phyloP scores from a whole-genome alignment of 1,140 invertebrate genomes.

The Hypsibius dujardini region DNA sequence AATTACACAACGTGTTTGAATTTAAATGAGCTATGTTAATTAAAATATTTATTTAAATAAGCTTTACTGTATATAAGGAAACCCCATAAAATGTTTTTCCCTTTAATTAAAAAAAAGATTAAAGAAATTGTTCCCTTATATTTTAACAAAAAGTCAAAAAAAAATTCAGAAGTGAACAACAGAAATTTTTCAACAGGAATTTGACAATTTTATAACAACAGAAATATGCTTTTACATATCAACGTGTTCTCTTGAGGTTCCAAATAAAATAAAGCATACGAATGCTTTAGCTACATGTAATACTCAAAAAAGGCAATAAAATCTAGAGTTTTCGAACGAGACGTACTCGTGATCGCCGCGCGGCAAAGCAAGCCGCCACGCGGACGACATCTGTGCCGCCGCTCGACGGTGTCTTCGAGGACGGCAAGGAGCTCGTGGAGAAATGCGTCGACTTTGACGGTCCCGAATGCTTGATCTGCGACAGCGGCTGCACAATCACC shows the following conservation, averaged over 20 bases:
- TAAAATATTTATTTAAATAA: not conserved
- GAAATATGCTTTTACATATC: not conserved
- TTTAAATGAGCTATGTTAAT: too few relatives aligned
- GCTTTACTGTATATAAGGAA: too few relatives aligned
- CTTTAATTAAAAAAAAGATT: too few relatives aligned
- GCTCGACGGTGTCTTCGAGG: too few relatives aligned
- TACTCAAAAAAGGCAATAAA: not conserved
- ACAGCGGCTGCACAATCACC: conserved; percentile 5
- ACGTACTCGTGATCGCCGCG: conserved; percentile 40
- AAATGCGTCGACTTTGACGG: not conserved
- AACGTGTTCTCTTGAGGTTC: too few relatives aligned
- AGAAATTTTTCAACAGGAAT: too few relatives aligned
- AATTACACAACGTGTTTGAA: too few relatives aligned
- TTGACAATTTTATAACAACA: not conserved
- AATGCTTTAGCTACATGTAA: too few relatives aligned
- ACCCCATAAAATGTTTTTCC: too few relatives aligned
- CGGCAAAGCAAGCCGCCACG: conserved; percentile 57
- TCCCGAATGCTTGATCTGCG: not conserved
- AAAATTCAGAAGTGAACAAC: not conserved
- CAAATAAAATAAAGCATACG: too few relatives aligned
- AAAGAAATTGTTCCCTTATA: too few relatives aligned
- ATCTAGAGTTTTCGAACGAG: not conserved
- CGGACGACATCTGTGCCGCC: conserved; percentile 24
- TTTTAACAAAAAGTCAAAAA: too few relatives aligned
- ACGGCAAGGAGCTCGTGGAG: not conserved